Evolutionary conservation across 2,888 invertebrate species (phyloP).

Genomic region (Hypolimnas misippus): DNA sequence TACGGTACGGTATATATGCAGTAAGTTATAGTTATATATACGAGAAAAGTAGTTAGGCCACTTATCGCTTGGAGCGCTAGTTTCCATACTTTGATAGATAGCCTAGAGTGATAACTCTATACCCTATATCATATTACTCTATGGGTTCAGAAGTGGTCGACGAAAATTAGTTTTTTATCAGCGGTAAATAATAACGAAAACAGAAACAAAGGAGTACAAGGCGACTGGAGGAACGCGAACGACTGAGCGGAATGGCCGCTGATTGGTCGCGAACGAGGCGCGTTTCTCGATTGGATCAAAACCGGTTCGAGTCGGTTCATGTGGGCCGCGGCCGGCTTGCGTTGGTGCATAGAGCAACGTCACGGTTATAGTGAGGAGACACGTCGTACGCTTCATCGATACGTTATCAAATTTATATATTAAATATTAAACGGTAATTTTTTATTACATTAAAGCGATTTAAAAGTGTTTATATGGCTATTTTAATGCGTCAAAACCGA

Average conservation of each 20-base stretch:
- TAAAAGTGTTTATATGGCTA: not conserved
- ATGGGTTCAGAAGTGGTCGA: slow-evolving; percentile 41
- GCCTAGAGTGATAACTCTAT: no score
- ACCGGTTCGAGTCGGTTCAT: slow-evolving; percentile 77
- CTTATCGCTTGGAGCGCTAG: no score
- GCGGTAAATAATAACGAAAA: slow-evolving; percentile 53
- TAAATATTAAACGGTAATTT: slow-evolving; percentile 9
- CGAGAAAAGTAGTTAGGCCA: no score
- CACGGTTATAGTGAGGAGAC: slow-evolving; percentile 64
- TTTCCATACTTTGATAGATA: no score
- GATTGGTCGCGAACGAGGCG: slow-evolving; percentile 75
- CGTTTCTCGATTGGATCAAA: slow-evolving; percentile 70
- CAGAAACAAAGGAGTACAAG: slow-evolving; percentile 51
- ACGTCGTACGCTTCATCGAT: slow-evolving; percentile 44
- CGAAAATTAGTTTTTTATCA: slow-evolving; percentile 48
- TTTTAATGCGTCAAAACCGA: not conserved
- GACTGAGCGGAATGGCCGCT: slow-evolving; percentile 68
- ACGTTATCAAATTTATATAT: slow-evolving; percentile 13
- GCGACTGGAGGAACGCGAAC: slow-evolving; percentile 56
- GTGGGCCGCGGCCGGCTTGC: slow-evolving; percentile 73
- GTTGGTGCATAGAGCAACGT: slow-evolving; percentile 66
- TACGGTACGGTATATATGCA: no score
- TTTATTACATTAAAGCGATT: slow-evolving; percentile 35
- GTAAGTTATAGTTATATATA: no score
- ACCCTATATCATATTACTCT: no score